A percentile compares a stretch with the other conserved stretches of the same genome.
Conservation (phyloP, 1,140 invertebrate species). For the Trinorchestia longiramus region DNA sequence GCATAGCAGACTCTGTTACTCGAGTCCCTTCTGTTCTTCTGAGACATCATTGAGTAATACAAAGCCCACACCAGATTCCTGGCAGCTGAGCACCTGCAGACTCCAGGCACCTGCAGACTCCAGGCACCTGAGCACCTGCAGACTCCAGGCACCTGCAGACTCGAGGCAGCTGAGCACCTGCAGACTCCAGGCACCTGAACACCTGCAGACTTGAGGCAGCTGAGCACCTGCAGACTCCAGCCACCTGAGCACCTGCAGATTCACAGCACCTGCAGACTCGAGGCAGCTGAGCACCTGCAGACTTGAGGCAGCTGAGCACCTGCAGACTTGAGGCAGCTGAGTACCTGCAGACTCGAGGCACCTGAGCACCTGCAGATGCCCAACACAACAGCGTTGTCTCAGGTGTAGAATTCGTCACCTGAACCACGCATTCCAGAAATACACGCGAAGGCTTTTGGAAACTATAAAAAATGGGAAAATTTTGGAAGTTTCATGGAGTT, state of each 20-base stretch:
- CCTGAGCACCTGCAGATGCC: no score
- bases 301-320: no score
- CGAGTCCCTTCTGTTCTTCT: background rate
- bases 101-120: background rate
- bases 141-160: background rate
- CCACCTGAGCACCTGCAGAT: background rate
- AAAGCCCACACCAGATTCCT: background rate
- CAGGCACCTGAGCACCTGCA: background rate
- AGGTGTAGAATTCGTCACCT: no score
- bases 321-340: no score
- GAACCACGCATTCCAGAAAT: no score
- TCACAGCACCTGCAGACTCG: no score
- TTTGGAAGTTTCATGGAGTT: no score
- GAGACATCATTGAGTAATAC: background rate
- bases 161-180: background rate
- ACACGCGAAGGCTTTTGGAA: no score
- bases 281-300: no score
- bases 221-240: background rate
- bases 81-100: background rate
- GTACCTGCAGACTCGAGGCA: no score
- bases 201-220: background rate
- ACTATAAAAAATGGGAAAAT: no score
- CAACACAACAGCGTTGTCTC: no score
- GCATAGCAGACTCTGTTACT: conserved; percentile 47
- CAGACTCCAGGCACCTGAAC: background rate